Evolutionary conservation across 2,113 vertebrate genomes (phyloP).

Genomic region (Brevimyrus niger): DNA sequence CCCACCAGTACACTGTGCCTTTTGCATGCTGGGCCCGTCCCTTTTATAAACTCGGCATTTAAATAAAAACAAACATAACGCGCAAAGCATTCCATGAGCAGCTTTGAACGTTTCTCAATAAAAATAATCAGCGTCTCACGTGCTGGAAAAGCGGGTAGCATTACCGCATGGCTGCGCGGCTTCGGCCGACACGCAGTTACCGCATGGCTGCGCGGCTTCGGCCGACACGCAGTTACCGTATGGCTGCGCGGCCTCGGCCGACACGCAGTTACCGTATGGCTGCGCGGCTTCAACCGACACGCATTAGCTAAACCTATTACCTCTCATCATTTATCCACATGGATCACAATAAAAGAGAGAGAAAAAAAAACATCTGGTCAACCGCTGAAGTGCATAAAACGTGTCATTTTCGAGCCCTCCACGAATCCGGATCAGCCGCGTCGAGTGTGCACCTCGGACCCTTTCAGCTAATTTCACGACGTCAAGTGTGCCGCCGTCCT

Average conservation of each 20-base stretch:
- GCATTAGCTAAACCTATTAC: neutral
- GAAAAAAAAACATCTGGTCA: neutral
- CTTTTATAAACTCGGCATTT: neutral
- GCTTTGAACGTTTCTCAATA: neutral
- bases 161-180: too few species aligned
- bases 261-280: neutral
- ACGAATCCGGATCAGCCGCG: neutral
- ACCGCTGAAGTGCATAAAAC: neutral
- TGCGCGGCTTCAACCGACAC: neutral
- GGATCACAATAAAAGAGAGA: neutral
- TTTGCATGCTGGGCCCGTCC: neutral
- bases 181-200: too few species aligned
- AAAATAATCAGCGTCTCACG: neutral
- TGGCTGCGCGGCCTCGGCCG: neutral
- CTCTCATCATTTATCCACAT: neutral
- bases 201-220: too few species aligned
- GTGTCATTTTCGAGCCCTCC: neutral
- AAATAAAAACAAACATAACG: neutral
- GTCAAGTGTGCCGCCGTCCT: constrained; percentile 24
- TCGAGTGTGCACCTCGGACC: neutral
- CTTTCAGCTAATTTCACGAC: constrained; percentile 13
- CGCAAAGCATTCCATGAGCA: neutral
- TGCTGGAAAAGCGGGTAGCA: neutral
- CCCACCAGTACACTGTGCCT: neutral
- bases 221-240: too few species aligned